phyloP scores from a whole-genome alignment of 53 echinoderm and acorn worm genomes.

The Astropecten irregularis region DNA sequence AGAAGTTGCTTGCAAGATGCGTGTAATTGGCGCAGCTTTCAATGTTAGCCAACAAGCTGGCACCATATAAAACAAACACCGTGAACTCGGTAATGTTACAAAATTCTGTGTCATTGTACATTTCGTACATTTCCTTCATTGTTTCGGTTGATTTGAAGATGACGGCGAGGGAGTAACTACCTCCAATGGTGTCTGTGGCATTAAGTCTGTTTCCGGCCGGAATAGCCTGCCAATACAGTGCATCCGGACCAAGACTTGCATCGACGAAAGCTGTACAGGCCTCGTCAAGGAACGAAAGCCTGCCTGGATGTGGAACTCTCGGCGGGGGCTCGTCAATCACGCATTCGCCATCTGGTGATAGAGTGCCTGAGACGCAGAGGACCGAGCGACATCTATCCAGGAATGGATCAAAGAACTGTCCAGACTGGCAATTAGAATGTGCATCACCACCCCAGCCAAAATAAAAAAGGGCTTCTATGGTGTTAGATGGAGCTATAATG shows the following conservation, averaged over 20 bases:
- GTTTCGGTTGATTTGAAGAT: too few relatives aligned
- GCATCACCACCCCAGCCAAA: slow-evolving; percentile 20
- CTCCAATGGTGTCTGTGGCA: too few relatives aligned
- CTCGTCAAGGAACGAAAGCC: background rate
- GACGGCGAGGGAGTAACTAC: too few relatives aligned
- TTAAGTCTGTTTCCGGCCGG: too few relatives aligned
- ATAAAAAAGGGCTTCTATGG: slow-evolving; percentile 28
- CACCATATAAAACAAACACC: too few relatives aligned
- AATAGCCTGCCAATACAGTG: background rate
- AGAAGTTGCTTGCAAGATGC: background rate
- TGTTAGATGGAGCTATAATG: background rate
- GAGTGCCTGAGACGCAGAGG: background rate
- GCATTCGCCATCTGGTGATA: background rate
- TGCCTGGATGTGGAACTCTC: too few relatives aligned
- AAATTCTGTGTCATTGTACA: too few relatives aligned
- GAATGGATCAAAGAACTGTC: slow-evolving; percentile 58
- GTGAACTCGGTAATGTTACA: too few relatives aligned
- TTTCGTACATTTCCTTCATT: too few relatives aligned
- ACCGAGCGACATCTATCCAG: slow-evolving; percentile 15
- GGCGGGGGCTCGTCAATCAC: too few relatives aligned
- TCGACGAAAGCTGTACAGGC: background rate
- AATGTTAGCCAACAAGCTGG: background rate
- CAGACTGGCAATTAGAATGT: background rate
- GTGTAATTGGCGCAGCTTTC: background rate
- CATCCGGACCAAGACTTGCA: background rate